Evolutionary conservation across 2,797 vertebrate genomes (phyloP).

Genomic region (Danio kyathit): DNA sequence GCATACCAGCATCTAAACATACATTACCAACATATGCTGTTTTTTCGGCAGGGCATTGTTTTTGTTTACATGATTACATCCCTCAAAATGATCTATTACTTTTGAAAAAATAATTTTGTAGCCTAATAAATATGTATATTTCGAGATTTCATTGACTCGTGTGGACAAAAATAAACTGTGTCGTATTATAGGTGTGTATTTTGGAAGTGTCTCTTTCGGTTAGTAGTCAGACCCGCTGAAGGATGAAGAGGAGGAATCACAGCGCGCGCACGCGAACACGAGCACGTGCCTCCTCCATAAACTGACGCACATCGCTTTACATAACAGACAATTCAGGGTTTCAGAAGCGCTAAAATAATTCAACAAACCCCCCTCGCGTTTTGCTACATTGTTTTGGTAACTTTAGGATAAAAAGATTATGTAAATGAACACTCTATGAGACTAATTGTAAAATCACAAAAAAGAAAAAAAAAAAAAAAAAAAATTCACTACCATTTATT

Average conservation of each 20-base stretch:
- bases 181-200: not conserved
- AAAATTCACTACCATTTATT: no score
- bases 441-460: no score
- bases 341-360: not conserved
- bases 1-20: no score
- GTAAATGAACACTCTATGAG: no score
- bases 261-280: not conserved
- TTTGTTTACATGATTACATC: no score
- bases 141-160: no score
- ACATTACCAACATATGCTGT: no score
- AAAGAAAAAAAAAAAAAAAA: no score
- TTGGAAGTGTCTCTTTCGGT: not conserved
- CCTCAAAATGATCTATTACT: no score
- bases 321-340: not conserved
- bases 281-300: not conserved
- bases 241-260: slow-evolving; percentile 37
- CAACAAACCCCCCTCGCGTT: not conserved
- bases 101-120: no score
- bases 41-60: no score
- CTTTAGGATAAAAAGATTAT: not conserved
- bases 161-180: not conserved
- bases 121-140: no score
- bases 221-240: slow-evolving; percentile 5
- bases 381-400: not conserved
- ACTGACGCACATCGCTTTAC: slow-evolving; percentile 30